Evolutionary conservation across 2,888 invertebrate genomes (phyloP), one percentile per base, ranked within the genome.

Genomic region (Archips crataeganus): DNA sequence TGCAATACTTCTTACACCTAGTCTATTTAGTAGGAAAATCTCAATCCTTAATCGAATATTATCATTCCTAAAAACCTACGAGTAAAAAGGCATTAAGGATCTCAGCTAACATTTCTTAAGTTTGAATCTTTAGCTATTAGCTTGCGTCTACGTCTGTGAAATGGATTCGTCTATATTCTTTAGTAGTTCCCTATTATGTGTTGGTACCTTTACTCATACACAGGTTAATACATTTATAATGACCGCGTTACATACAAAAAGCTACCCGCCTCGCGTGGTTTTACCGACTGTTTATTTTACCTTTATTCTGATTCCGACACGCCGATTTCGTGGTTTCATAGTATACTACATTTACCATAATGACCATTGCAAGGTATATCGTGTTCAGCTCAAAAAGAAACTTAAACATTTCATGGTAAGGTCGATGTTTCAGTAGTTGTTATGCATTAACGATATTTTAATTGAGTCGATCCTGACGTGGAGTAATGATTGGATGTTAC

Each of bases 401-500:
- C 90, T 84, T 87, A 88, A 81, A 15, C 32, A 51, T 57, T n/a
- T 39, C 2, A 1, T 0, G 2, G 72, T 87, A 91, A 85, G 86
- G 91, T 90, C 79, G 82, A 75, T 77, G 88, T 91, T 92, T 80
- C 84, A 82, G 82, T 81, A 83, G 79, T 84, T 84, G 80, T 80
- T 76, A 77, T 79, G 78, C 89, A 91, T 94, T 94, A 94, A 94
- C 93, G 94, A 94, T 94, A 94, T 94, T 94, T 94, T 94, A 94
- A 94, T 94, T 94, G 94, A 94, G 93, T 93, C 88, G 91, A 93
- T 90, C 91, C 91, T 91, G 94, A 94, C 94, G 89, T 93, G 81
- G 93, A 94, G 90, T 94, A 94, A 94, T 94, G 94, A 94, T 94
- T 94, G 94, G 94, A 94, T 90, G 94, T 90, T 90, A 92, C 93